These are phyloP conservation scores for Marronus borbonicus DNA, from an alignment of 2,888 invertebrate species.

Conservation along the genomic window DNA sequence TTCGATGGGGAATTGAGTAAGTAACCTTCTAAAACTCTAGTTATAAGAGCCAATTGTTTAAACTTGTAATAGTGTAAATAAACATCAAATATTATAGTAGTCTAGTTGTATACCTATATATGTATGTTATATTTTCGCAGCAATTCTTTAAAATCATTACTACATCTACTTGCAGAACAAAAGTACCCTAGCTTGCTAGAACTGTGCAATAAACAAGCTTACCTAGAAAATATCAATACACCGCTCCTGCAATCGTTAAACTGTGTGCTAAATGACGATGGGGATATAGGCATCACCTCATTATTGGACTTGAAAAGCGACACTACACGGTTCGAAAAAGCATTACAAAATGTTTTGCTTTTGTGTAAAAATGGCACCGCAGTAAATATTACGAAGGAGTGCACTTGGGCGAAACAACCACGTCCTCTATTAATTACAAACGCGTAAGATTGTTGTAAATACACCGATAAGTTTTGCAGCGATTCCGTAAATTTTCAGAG, in stretches of 20 bases:
- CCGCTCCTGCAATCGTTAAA: slow-evolving; percentile 69
- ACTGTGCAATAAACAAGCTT: slow-evolving; percentile 70
- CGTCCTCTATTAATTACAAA: slow-evolving; percentile 14
- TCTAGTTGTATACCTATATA: neutral
- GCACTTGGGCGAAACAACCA: slow-evolving; percentile 22
- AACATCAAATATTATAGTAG: too few species aligned
- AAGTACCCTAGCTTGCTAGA: slow-evolving; percentile 70
- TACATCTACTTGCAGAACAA: slow-evolving; percentile 40
- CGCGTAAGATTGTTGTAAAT: neutral
- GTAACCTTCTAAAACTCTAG: slow-evolving; percentile 59
- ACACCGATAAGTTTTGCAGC: neutral
- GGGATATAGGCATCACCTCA: slow-evolving; percentile 75
- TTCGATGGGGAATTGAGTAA: slow-evolving; percentile 76
- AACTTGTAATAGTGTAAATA: too few species aligned
- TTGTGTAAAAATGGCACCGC: slow-evolving; percentile 18
- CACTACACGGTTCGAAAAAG: neutral
- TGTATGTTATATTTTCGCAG: neutral
- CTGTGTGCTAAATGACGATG: slow-evolving; percentile 71
- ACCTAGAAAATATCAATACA: slow-evolving; percentile 57
- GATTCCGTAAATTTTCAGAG: neutral
- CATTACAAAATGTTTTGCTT: neutral
- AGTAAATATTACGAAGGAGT: slow-evolving; percentile 3
- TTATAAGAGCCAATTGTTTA: neutral
- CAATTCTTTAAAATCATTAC: neutral
- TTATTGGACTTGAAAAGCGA: neutral